Base-by-base conservation (phyloP, 2,797 vertebrate species). In the Fistularia commersonii region DNA sequence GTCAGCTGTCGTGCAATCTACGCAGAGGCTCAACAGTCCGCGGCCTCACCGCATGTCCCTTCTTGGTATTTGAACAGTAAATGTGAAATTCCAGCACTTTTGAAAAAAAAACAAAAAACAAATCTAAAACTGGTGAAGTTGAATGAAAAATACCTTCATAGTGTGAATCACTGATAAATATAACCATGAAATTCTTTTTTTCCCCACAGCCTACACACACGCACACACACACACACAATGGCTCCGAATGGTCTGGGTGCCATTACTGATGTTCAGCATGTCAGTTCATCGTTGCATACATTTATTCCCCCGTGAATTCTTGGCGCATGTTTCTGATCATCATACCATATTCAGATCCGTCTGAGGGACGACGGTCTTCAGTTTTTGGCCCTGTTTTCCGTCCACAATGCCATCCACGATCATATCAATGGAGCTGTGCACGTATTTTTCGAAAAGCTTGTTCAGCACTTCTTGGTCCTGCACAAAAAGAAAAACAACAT, bases 341-440 rank as follows among this genome's bases (percentile, higher is more conserved):
- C 90, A 70, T 74, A 99, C 97, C 97, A 99, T 97, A 64, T 98
- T 99, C 23, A 99, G 85, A 75, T 95, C 94, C 10, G 97, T 97
- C 83, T 97, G 95, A 34, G 92, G 94, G 41, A 99, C 88, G 32
- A 98, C 83, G 1, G 91, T 96, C 87, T 93, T 96, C 64, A 96
- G 83, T 65, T 83, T 97, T 67, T 90, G 74, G 32, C 87, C 91
- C 31, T 92, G 95, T 69, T 74, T 91, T 6, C 95, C 94, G 0
- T 95, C 92, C 51, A 93, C 79, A 7, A 95, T 66, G 34, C 96
- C 96, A 13, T 97, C 93, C 54, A 94, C 63, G 33, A 98, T 97
- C 94, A 95, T 80, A 31, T 91, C 90, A 9, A 95, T 91, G 54
- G 92, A 89, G n/a, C 50, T 71, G 32, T 90, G 94, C 31, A 98